Evolutionary conservation across 1,140 invertebrate genomes (phyloP).

Genomic region (Apis florea): DNA sequence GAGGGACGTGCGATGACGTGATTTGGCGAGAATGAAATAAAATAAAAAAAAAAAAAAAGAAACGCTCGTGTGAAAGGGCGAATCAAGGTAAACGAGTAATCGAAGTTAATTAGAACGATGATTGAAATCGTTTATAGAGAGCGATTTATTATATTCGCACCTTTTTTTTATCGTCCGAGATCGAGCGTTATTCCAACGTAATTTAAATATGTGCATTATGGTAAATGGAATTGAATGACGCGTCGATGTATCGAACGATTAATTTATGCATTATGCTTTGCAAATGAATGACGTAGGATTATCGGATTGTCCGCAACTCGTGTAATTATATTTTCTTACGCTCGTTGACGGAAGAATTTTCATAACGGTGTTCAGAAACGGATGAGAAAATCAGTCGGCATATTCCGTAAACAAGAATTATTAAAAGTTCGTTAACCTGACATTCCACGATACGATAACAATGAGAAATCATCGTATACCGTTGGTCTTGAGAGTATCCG

Average conservation of each 20-base stretch:
- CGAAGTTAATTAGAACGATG: constrained; percentile 5
- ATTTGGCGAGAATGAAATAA: too few relatives aligned
- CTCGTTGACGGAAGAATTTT: constrained; percentile 34
- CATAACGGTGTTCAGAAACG: background rate
- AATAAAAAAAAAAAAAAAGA: constrained; percentile 9
- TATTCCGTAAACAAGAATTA: constrained; percentile 56
- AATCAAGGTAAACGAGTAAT: too few relatives aligned
- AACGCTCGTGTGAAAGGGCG: too few relatives aligned
- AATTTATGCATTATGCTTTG: constrained; percentile 5
- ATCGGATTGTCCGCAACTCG: background rate
- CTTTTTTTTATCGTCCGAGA: constrained; percentile 4
- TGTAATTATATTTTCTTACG: background rate
- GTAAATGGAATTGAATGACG: too few relatives aligned
- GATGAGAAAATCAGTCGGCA: constrained; percentile 6
- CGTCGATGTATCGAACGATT: background rate
- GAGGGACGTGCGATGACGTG: background rate
- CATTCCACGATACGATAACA: constrained; percentile 38
- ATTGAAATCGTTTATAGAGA: background rate
- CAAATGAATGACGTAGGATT: background rate
- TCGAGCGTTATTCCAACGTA: background rate
- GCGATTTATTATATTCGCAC: constrained; percentile 13
- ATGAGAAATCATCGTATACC: constrained; percentile 8
- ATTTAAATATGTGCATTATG: constrained; percentile 2
- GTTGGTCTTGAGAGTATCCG: too few relatives aligned
- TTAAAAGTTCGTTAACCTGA: constrained; percentile 41